phyloP scores from a whole-genome alignment of 2,113 vertebrate species.

The Oreochromis spilurus region DNA sequence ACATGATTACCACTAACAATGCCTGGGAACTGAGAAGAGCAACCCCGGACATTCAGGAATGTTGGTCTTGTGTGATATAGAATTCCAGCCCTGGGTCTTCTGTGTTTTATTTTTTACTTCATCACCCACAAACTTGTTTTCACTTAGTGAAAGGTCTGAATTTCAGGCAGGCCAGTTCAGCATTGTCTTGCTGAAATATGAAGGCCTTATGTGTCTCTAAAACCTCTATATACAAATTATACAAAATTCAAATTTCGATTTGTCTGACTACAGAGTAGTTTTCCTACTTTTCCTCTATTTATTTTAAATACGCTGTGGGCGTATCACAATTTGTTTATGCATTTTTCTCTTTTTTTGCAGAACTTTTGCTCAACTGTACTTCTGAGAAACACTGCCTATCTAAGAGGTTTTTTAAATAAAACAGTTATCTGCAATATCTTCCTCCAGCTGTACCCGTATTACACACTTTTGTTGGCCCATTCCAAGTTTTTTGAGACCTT shows the following conservation, averaged over 20 bases:
- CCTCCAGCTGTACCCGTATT: not conserved
- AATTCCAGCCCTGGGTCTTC: not conserved
- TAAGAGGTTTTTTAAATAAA: not conserved
- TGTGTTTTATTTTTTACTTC: not conserved
- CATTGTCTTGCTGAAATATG: not conserved
- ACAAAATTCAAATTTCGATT: fast-evolving
- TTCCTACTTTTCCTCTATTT: not conserved
- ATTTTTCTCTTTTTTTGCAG: not conserved
- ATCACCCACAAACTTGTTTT: not conserved
- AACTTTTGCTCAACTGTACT: not conserved
- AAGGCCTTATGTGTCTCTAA: not conserved
- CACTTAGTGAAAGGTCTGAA: not conserved
- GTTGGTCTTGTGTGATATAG: not conserved
- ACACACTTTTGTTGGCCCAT: not conserved
- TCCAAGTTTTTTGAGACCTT: not conserved
- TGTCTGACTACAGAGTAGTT: not conserved
- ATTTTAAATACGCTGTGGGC: not conserved
- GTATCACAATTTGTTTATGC: not conserved
- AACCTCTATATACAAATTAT: not conserved
- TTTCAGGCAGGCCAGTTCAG: not conserved
- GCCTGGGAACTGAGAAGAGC: not conserved
- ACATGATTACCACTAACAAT: fast-evolving
- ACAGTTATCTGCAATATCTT: not conserved
- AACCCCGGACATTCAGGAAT: not conserved
- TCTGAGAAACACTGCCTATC: not conserved